Evolutionary conservation across 2,113 vertebrate species (phyloP).

Genomic region (Scortum barcoo): DNA sequence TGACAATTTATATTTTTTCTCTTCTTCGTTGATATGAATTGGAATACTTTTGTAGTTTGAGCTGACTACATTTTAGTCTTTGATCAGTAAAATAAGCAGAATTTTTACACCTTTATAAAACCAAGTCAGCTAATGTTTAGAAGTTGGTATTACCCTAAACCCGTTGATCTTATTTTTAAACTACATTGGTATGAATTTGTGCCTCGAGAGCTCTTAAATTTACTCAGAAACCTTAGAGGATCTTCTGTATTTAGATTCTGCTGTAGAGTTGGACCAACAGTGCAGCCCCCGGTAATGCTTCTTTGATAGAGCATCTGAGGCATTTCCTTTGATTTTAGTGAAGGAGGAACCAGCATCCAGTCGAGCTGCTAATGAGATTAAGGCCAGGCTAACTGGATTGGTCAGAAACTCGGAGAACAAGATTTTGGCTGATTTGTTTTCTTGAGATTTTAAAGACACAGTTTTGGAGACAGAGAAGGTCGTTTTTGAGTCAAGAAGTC

Average conservation of each 20-base stretch:
- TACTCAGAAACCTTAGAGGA: background rate
- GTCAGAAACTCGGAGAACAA: conserved; percentile 41
- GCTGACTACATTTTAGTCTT: background rate
- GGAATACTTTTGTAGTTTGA: too few relatives aligned
- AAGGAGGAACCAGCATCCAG: conserved; percentile 52
- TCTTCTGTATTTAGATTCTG: background rate
- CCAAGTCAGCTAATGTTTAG: background rate
- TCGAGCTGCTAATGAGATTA: conserved; percentile 62
- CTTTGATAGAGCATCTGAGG: conserved; percentile 13
- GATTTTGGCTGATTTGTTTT: conserved; percentile 39
- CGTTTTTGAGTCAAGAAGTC: conserved; percentile 15
- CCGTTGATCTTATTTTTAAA: background rate
- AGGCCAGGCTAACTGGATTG: conserved; percentile 53
- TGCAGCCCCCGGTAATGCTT: background rate
- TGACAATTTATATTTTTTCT: too few relatives aligned
- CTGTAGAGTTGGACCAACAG: background rate
- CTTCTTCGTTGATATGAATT: too few relatives aligned
- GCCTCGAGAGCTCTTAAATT: background rate
- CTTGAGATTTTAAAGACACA: conserved; percentile 18
- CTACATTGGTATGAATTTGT: background rate
- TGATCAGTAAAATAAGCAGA: background rate
- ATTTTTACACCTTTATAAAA: too few relatives aligned
- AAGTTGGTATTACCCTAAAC: background rate
- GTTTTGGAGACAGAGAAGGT: conserved; percentile 17
- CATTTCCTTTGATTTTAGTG: conserved; percentile 35